Base-by-base conservation (phyloP, 2,888 invertebrate species). In the Odontothrips loti region DNA sequence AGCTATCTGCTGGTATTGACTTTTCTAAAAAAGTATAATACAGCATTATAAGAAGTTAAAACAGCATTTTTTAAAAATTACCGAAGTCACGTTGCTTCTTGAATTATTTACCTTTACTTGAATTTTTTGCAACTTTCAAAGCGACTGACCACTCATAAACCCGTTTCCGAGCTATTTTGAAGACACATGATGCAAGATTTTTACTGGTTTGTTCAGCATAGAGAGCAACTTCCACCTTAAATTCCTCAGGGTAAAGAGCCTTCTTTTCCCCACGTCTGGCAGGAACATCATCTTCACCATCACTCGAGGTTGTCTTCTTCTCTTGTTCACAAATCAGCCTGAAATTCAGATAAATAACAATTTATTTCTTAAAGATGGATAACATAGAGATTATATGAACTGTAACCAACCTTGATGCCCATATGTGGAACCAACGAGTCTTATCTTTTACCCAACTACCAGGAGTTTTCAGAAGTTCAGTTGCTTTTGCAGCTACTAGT, bases 151-250 rank as follows among this genome's bases (percentile, higher is more conserved):
- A 75, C 23, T 75, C 68, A 75, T 23, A 75, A 27, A 75, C 27
- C 1, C 68, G 23, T 75, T 27, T 75, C 8, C 68, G 23, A 12
- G 68, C 68, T 75, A 75, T 75, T 10, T 75, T 75, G 27, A 75
- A 75, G 10, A 75, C 68, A 11, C 23, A 9, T 23, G 68, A 23
- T 27, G 68, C 68, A 8, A 75, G 27, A 27, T 75, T 75, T 23
- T 75, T 23, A 27, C 68, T 75, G 10, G 68, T 75, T 23, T 27
- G 68, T 75, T 75, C 68, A 75, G 68, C 68, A 75, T 75, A 75
- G 2, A 75, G 27, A 75, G 23, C 68, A 75, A 75, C 68, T 75
- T 75, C 68, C 23, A 75, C 27, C 23, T 75, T 75, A 10, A 75
- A 75, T 12, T 75, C 68, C n/a, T 75, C 68, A 9, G 68, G 68